Evolutionary conservation across 2,113 vertebrate species (phyloP).

Genomic region (Prinia subflava): DNA sequence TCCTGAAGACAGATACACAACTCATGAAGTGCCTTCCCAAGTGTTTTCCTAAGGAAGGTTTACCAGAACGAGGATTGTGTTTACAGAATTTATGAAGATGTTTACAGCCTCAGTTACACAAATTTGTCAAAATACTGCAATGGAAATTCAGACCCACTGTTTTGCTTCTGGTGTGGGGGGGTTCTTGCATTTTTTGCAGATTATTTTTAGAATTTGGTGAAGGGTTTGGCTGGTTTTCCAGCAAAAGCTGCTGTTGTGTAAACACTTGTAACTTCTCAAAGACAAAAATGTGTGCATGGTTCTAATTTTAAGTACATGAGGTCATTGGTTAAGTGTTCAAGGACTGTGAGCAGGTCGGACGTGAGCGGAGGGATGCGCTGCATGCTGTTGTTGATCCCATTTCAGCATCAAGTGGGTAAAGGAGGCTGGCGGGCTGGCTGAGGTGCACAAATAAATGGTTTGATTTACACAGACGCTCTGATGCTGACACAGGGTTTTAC

Average conservation of each 20-base stretch:
- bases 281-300: background rate
- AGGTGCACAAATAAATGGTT: background rate
- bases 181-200: background rate
- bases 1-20: background rate
- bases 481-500: background rate
- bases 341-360: background rate
- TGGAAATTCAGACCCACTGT: background rate
- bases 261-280: background rate
- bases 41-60: background rate
- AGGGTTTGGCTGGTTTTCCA: background rate
- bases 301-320: constrained; percentile 42
- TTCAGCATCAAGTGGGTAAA: background rate
- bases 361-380: fast-evolving
- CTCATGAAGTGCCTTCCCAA: background rate
- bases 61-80: background rate
- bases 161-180: background rate
- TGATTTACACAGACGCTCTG: background rate
- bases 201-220: background rate
- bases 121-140: background rate
- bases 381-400: background rate
- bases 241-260: background rate
- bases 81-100: background rate
- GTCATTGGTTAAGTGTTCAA: background rate
- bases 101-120: background rate
- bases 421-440: background rate